Percentiles rank a stretch among this genome's conserved stretches.
Conservation (phyloP, 2,113 vertebrate genomes). For the Atlantisia rogersi region DNA sequence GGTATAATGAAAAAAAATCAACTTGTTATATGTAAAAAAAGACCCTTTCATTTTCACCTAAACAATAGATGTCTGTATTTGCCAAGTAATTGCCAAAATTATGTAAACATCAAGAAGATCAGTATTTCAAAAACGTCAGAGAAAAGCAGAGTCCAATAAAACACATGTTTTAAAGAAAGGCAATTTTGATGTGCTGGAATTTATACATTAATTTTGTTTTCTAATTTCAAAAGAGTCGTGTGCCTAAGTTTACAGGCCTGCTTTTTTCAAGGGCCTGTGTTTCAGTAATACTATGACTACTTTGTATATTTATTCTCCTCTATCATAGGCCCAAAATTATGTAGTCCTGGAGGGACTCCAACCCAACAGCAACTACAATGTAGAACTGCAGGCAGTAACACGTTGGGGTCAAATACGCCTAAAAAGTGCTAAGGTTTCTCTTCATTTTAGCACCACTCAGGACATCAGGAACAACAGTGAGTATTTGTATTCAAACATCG, state of each 20-base stretch:
- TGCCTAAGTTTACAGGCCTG: slow-evolving; percentile 19
- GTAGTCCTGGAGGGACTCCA: slow-evolving; percentile 88
- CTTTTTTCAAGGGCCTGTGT: neutral
- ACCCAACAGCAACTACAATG: slow-evolving; percentile 84
- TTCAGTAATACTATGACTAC: neutral
- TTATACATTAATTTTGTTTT: neutral
- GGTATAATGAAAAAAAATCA: neutral
- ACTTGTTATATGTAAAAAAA: neutral
- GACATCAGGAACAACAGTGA: slow-evolving; percentile 78
- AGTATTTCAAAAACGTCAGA: neutral
- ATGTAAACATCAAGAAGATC: neutral
- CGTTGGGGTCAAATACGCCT: slow-evolving; percentile 93
- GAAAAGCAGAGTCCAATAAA: neutral
- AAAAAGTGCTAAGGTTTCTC: slow-evolving; percentile 88
- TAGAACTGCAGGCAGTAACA: slow-evolving; percentile 90
- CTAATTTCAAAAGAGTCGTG: neutral
- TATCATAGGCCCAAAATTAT: slow-evolving; percentile 81
- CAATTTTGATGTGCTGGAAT: neutral
- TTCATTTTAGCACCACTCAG: slow-evolving; percentile 81
- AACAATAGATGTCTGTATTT: neutral
- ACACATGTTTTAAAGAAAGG: neutral
- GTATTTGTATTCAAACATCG: neutral
- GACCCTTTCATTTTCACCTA: neutral
- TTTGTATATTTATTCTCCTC: slow-evolving; percentile 2
- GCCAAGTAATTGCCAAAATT: neutral